Evolutionary conservation across 2,113 vertebrate genomes (phyloP).

Genomic region (Peromyscus leucopus): DNA sequence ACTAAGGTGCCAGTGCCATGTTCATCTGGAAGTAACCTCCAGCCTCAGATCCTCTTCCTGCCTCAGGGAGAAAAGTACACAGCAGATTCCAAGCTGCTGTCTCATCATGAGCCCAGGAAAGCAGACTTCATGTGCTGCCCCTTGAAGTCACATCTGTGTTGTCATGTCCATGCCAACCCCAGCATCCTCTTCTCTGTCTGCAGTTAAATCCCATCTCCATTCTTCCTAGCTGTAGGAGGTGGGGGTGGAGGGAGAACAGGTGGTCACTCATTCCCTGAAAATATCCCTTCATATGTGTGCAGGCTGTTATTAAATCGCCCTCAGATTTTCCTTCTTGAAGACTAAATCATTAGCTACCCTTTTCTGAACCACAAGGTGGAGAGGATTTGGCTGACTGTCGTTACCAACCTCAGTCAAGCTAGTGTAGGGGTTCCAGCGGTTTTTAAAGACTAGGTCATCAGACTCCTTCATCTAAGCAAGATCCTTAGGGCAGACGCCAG

Average conservation of each 20-base stretch:
- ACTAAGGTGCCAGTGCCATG: not conserved
- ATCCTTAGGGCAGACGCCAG: not conserved
- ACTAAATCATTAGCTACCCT: slow-evolving; percentile 72
- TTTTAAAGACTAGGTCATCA: not conserved
- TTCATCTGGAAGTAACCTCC: not conserved
- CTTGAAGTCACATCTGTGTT: not conserved
- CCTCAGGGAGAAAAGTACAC: not conserved
- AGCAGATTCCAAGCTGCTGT: not conserved
- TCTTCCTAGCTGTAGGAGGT: not conserved
- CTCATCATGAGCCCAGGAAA: not conserved
- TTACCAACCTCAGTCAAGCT: slow-evolving; percentile 4
- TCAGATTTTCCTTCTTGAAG: slow-evolving; percentile 72
- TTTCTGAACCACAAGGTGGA: slow-evolving; percentile 66
- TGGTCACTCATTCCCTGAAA: slow-evolving; percentile 66
- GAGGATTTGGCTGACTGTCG: slow-evolving; percentile 32
- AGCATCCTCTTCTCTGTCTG: not conserved
- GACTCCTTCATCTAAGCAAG: not conserved
- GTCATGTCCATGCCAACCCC: not conserved
- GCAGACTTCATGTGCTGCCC: not conserved
- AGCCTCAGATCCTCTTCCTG: not conserved
- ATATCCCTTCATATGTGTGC: slow-evolving; percentile 54
- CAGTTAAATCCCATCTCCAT: not conserved
- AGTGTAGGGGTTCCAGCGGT: not conserved
- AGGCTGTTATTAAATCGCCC: slow-evolving; percentile 72
- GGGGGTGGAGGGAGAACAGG: not conserved